Percentiles rank a stretch among this genome's conserved stretches.
These are phyloP conservation scores for Spatulosminthurus flaviceps DNA, from an alignment of 2,888 invertebrate species.

Conservation along the genomic window DNA sequence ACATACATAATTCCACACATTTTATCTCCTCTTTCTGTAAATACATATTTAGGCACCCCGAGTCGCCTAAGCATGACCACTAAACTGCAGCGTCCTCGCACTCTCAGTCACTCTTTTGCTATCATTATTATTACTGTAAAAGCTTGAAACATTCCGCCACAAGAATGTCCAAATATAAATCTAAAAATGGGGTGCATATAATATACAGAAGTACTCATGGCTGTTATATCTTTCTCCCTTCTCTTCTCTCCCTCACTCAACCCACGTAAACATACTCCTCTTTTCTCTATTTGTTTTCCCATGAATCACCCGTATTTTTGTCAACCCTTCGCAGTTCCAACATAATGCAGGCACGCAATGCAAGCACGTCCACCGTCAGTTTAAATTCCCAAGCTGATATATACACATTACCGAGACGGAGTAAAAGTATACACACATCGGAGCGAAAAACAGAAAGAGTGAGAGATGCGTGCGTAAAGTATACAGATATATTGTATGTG, in stretches of 20 bases:
- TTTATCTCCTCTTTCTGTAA: slow-evolving; percentile 21
- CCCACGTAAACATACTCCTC: background rate
- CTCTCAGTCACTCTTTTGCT: background rate
- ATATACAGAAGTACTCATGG: background rate
- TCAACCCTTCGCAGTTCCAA: slow-evolving; percentile 39
- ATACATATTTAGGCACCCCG: slow-evolving; percentile 42
- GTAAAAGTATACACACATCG: background rate
- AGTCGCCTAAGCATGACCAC: slow-evolving; percentile 30
- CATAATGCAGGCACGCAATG: slow-evolving; percentile 31
- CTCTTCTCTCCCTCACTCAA: background rate
- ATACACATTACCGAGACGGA: too few species aligned
- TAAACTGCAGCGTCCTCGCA: slow-evolving; percentile 11
- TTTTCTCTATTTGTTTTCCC: slow-evolving; percentile 56
- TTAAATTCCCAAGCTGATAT: background rate
- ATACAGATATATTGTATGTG: slow-evolving; percentile 10
- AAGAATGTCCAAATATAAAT: background rate
- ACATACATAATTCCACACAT: slow-evolving; percentile 20
- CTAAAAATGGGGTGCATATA: background rate
- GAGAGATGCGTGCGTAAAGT: slow-evolving; percentile 23
- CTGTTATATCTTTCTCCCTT: background rate
- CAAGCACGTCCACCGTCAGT: slow-evolving; percentile 1
- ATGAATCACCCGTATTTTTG: slow-evolving; percentile 57
- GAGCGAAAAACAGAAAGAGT: background rate
- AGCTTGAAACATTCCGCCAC: slow-evolving; percentile 22
- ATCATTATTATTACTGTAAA: background rate